These are phyloP conservation scores for Drosophila persimilis DNA, from an alignment of 1,140 invertebrate genomes.

Conservation along the genomic window DNA sequence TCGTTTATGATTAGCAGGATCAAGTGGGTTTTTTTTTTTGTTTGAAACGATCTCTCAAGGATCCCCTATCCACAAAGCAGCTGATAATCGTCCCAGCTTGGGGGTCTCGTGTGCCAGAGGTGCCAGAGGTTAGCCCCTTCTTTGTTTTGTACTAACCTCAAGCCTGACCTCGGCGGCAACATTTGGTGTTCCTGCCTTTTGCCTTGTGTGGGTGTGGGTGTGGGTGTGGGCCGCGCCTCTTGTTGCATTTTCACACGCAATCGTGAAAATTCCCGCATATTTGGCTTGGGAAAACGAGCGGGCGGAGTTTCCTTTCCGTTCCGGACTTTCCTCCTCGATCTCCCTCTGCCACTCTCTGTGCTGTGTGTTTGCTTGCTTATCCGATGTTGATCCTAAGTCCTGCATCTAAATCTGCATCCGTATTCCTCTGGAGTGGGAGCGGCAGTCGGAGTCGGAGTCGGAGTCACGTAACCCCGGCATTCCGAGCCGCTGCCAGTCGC, in stretches of 20 bases:
- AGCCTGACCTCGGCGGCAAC: too few relatives aligned
- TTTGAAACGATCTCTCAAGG: too few relatives aligned
- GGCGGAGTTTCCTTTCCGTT: conserved; percentile 37
- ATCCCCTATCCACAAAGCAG: too few relatives aligned
- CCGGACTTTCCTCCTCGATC: conserved; percentile 18
- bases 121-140: too few relatives aligned
- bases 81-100: too few relatives aligned
- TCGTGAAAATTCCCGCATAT: conserved; percentile 45
- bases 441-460: too few relatives aligned
- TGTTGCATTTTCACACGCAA: conserved; percentile 66
- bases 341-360: not conserved
- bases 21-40: too few relatives aligned
- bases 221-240: conserved; percentile 29
- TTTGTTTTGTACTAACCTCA: too few relatives aligned
- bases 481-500: conserved; percentile 7
- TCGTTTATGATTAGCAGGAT: too few relatives aligned
- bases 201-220: conserved; percentile 12
- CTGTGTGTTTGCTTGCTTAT: conserved; percentile 1
- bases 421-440: not conserved
- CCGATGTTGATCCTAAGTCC: conserved; percentile 19
- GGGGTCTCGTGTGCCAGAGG: too few relatives aligned
- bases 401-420: conserved; percentile 17
- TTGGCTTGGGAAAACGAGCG: conserved; percentile 17
- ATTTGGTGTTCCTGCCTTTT: too few relatives aligned
- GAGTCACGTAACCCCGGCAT: conserved; percentile 32